Percentiles rank a stretch among this genome's conserved stretches.
phyloP scores from a whole-genome alignment of 2,797 vertebrate species.

The Coregonus suidteri region DNA sequence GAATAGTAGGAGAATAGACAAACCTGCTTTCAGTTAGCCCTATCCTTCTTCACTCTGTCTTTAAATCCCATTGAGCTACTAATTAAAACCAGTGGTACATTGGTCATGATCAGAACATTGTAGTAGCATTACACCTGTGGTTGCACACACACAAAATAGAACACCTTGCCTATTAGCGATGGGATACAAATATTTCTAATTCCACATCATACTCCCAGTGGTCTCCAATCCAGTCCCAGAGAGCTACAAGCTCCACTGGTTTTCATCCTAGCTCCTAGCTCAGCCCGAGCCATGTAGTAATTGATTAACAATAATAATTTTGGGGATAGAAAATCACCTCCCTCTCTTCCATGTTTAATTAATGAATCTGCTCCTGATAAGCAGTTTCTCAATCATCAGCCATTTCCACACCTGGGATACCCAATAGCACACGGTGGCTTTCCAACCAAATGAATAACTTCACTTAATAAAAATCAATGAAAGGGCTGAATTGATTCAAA shows the following conservation, averaged over 20 bases:
- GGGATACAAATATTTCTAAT: not conserved
- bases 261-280: not conserved
- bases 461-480: conserved; percentile 70
- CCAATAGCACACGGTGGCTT: conserved; percentile 41
- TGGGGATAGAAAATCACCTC: conserved; percentile 50
- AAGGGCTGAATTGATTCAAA: conserved; percentile 53
- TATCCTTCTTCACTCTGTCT: not conserved
- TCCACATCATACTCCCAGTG: not conserved
- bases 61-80: too few species aligned
- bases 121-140: not conserved
- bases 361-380: conserved; percentile 41
- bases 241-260: not conserved
- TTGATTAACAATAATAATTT: conserved; percentile 46
- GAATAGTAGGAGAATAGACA: not conserved
- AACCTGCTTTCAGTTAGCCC: not conserved
- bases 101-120: not conserved
- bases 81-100: too few species aligned
- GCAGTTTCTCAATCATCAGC: conserved; percentile 47
- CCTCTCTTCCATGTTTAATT: conserved; percentile 9
- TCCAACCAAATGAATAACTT: conserved; percentile 54
- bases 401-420: conserved; percentile 53
- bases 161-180: not conserved
- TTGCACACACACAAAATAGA: not conserved
- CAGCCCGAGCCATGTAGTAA: conserved; percentile 28
- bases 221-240: not conserved